Conservation (phyloP, 1,140 invertebrate genomes). For the Ladona fulva region DNA sequence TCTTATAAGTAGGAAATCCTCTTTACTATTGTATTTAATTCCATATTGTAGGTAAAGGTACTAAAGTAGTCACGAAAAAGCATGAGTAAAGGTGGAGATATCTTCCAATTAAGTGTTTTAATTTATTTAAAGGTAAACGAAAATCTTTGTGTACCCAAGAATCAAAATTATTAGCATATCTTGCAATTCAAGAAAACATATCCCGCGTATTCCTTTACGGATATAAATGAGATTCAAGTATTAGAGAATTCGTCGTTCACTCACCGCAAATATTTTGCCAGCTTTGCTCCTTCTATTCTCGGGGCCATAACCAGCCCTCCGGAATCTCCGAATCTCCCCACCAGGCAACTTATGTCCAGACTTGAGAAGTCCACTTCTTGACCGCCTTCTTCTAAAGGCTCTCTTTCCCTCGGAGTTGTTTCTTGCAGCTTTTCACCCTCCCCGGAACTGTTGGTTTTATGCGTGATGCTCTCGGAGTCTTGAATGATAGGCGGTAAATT, state of each 20-base stretch:
- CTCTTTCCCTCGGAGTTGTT: background rate
- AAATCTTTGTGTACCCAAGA: background rate
- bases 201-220: background rate
- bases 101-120: background rate
- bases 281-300: background rate
- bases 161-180: background rate
- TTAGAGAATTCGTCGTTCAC: background rate
- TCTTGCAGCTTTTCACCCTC: background rate
- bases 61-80: background rate
- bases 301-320: background rate
- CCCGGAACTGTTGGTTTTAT: background rate
- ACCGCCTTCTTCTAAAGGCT: background rate
- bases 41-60: too few relatives aligned
- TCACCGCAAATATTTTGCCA: background rate
- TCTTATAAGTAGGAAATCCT: too few relatives aligned
- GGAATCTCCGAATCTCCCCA: background rate
- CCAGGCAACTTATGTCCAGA: background rate
- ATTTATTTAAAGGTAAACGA: background rate
- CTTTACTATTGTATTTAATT: too few relatives aligned
- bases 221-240: background rate
- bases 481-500: background rate
- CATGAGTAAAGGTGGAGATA: background rate
- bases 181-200: background rate
- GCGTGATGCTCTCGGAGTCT: background rate
- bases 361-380: background rate